Base-by-base conservation (phyloP, 2,113 vertebrate species). In the Bolborhynchus lineola region DNA sequence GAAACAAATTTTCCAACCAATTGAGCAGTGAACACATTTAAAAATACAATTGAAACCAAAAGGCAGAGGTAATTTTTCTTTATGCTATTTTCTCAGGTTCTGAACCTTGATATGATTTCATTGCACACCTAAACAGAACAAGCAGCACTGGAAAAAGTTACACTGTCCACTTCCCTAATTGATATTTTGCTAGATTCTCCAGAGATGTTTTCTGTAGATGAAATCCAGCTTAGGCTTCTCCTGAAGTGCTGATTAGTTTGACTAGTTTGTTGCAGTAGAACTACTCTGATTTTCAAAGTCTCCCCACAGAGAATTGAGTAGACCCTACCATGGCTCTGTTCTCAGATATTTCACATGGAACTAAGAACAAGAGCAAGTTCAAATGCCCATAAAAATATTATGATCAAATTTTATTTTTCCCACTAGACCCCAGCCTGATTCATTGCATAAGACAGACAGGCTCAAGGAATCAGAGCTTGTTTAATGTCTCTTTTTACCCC, bases 171-270 rank as follows among this genome's bases (percentile, higher is more conserved):
- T 87, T 85, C 25, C 31, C 6, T 91, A 86, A 74, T 1, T 76
- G 60, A 92, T 94, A 89, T 92, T 92, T 86, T 95, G 16, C 65
- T 83, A 49, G 31, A 59, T 76, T 92, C 57, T 88, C 81, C 55
- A 64, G 83, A 91, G 67, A 29, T 65, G 14, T 17, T 77, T 81
- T 94, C 37, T 77, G 47, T 44, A 92, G 69, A 76, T 86, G 79
- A 83, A 95, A 86, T 91, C 63, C 37, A 93, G 31, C 18, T 86
- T 69, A 71, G 44, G 50, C 16, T 74, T 89, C 39, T 94, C 69
- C 57, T 6, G 0, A 31, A 88, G 39, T 72, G 69, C 41, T 92
- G 74, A 82, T 89, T 92, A 93, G n/a, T 94, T 75, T 86, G 74
- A 86, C 63, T 63, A 57, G 52, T 76, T 82, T 74, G 44, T 75